Conservation (phyloP, 2,888 invertebrate genomes). For the Nomada ruficornis region DNA sequence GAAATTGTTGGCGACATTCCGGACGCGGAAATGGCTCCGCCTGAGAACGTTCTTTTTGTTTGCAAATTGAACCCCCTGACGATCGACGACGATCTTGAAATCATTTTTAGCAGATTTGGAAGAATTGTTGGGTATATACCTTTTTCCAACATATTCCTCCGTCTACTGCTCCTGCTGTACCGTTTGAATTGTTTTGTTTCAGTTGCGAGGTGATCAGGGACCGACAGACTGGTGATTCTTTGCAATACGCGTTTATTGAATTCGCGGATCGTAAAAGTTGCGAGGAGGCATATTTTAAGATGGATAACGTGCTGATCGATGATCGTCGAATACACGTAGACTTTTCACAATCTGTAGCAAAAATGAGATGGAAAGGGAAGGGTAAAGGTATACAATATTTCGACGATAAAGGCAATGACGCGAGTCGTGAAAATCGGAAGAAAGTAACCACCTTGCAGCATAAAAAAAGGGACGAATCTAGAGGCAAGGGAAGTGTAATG, state of each 20-base stretch:
- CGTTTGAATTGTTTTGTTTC: constrained; percentile 24
- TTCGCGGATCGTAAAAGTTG: constrained; percentile 96
- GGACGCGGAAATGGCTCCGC: constrained; percentile 98
- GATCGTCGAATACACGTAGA: constrained; percentile 99
- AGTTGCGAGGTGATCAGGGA: constrained; percentile 99
- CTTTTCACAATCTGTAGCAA: constrained; percentile 99
- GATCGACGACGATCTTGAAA: constrained; percentile 97
- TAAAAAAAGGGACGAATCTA: constrained; percentile 17
- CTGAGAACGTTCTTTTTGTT: constrained; percentile 99
- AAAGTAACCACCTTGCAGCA: constrained; percentile 6
- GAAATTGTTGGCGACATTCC: constrained; percentile 99
- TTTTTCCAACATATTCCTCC: background rate
- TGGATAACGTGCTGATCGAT: constrained; percentile 99
- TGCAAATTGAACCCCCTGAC: constrained; percentile 99
- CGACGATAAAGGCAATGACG: constrained; percentile 47
- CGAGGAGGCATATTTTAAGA: constrained; percentile 99
- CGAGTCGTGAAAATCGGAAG: background rate
- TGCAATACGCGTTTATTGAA: constrained; percentile 99
- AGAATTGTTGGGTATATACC: constrained; percentile 89
- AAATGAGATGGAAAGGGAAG: constrained; percentile 95
- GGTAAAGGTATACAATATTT: constrained; percentile 89
- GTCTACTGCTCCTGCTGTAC: too few species aligned
- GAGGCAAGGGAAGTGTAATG: constrained; percentile 30
- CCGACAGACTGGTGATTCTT: constrained; percentile 94
- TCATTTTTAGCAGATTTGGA: constrained; percentile 98